phyloP scores from a whole-genome alignment of 2,888 invertebrate genomes.

The Amblyjoppa proteus region DNA sequence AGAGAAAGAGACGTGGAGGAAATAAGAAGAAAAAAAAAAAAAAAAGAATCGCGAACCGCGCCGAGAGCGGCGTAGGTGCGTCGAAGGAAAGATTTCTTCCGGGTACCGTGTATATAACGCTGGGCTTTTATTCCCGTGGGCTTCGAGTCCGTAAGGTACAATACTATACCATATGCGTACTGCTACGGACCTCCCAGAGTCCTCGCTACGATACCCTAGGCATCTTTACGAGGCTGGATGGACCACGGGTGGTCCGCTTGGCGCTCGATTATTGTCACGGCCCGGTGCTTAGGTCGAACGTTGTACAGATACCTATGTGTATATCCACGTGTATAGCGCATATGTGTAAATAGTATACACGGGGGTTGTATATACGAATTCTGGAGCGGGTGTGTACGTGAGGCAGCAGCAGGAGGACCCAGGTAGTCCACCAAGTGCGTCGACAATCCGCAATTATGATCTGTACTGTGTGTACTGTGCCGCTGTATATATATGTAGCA shows the following conservation, averaged over 20 bases:
- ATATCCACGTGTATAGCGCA: neutral
- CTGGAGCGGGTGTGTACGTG: slow-evolving; percentile 13
- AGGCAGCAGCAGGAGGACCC: slow-evolving; percentile 24
- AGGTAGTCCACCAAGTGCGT: slow-evolving; percentile 37
- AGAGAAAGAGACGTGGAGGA: neutral
- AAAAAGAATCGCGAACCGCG: neutral
- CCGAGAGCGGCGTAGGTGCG: neutral
- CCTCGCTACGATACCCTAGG: slow-evolving; percentile 69
- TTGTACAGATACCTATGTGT: slow-evolving; percentile 18
- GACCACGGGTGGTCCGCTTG: slow-evolving; percentile 72
- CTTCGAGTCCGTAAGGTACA: slow-evolving; percentile 14
- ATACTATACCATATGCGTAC: slow-evolving; percentile 24
- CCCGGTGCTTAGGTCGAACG: slow-evolving; percentile 48
- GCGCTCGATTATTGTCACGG: slow-evolving; percentile 72
- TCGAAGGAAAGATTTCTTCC: slow-evolving; percentile 10
- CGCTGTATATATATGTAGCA: slow-evolving; percentile 10
- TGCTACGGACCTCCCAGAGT: slow-evolving; percentile 69
- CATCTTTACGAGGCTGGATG: slow-evolving; percentile 71
- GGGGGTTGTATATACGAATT: slow-evolving; percentile 8
- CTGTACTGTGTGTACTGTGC: slow-evolving; percentile 30
- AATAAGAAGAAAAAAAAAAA: neutral
- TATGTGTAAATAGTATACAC: neutral
- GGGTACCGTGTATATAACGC: neutral
- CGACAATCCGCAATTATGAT: slow-evolving; percentile 65
- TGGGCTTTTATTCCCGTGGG: slow-evolving; percentile 10